phyloP scores from a whole-genome alignment of 2,113 vertebrate genomes.

The Sminthopsis crassicaudata region DNA sequence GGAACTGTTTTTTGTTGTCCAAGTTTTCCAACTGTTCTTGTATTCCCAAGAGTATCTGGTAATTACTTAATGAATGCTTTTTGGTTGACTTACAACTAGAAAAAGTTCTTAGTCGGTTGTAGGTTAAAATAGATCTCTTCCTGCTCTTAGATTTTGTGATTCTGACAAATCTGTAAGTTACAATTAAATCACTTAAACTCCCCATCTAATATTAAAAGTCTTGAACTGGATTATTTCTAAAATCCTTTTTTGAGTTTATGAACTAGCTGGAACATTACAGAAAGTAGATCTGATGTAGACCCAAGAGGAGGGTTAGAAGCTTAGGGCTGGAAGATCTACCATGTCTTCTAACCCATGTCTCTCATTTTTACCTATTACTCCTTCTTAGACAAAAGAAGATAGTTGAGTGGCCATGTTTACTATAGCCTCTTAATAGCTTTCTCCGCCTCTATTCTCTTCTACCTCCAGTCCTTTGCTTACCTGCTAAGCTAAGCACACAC shows the following conservation, averaged over 20 bases:
- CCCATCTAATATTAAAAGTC: neutral
- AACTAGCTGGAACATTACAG: neutral
- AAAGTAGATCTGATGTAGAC: neutral
- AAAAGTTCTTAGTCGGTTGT: neutral
- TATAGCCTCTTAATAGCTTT: neutral
- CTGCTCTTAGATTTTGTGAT: neutral
- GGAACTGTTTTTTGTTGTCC: neutral
- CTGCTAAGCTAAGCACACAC: neutral
- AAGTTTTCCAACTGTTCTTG: too few species aligned
- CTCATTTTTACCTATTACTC: neutral
- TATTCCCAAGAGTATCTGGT: neutral
- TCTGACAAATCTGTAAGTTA: neutral
- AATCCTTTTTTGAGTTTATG: neutral
- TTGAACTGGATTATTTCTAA: neutral
- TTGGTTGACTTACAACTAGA: neutral
- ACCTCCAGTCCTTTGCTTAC: neutral
- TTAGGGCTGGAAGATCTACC: neutral
- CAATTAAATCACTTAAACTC: neutral
- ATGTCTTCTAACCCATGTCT: neutral
- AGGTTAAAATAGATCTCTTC: neutral
- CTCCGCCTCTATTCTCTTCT: neutral
- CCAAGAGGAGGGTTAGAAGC: neutral
- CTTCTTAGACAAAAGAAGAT: neutral
- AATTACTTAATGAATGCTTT: neutral
- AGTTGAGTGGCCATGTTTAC: neutral